A percentile compares a stretch with the other conserved stretches of the same genome.
Conservation (phyloP, 2,888 invertebrate species). For the Chymomyza caudatula region DNA sequence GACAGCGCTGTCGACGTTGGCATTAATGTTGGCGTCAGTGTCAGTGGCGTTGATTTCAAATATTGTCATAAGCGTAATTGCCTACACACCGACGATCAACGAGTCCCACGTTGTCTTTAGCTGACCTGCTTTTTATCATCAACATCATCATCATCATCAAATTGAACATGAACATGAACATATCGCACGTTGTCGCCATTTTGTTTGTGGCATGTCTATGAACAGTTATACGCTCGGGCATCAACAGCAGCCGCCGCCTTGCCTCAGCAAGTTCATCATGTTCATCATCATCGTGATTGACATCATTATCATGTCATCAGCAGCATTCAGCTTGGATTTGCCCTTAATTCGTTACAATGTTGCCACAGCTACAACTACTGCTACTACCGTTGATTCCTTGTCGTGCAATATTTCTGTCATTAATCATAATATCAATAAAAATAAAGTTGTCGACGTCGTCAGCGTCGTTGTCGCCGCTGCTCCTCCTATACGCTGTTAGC, state of each 20-base stretch:
- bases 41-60: constrained; percentile 16
- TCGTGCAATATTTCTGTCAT: constrained; percentile 58
- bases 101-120: constrained; percentile 6
- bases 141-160: constrained; percentile 20
- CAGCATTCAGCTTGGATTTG: constrained; percentile 19
- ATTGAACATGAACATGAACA: neutral
- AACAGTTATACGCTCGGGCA: constrained; percentile 13
- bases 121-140: constrained; percentile 32
- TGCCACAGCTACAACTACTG: neutral
- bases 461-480: neutral
- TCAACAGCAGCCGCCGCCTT: constrained; percentile 15
- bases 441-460: constrained; percentile 43
- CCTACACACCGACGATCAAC: constrained; percentile 21
- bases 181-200: neutral
- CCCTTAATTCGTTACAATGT: constrained; percentile 44
- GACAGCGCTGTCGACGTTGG: constrained; percentile 15
- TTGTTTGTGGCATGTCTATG: neutral
- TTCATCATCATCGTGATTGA: neutral
- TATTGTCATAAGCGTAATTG: constrained; percentile 15
- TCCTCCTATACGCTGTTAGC: constrained; percentile 50
- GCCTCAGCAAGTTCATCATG: constrained; percentile 16
- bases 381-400: constrained; percentile 26
- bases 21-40: constrained; percentile 31
- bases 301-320: constrained; percentile 19
- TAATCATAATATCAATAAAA: constrained; percentile 74